Evolutionary conservation across 2,888 invertebrate genomes (phyloP), one percentile per base, ranked within the genome.

Genomic region (Orchesella flavescens): DNA sequence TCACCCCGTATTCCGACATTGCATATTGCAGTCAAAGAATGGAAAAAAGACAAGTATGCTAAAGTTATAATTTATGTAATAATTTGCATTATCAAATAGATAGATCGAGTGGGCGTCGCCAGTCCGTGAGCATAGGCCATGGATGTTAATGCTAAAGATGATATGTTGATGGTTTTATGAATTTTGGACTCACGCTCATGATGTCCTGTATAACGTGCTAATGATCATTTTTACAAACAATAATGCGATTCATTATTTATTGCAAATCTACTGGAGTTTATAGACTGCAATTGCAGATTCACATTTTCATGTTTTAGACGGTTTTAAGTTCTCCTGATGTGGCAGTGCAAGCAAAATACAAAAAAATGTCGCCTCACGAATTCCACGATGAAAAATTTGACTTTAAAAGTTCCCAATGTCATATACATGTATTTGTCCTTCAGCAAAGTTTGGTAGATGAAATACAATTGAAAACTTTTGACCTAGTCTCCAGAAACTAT

Each of bases 71-170:
- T 75, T 75, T 66, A 75, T 66, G n/a, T 19, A 17, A 53, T 63
- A 63, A 34, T 34, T 34, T 34, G 34, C 34, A 34, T 34, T 34
- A 34, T 34, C 34, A 34, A 34, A 34, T 34, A 34, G 34, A 34
- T 34, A 34, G 34, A 65, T 66, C 34, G 43, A 43, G 63, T 10
- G 57, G 77, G 77, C 61, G 68, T 46, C 44, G 49, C 46, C 43
- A 69, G 59, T 24, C 44, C 77, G 69, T 69, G 68, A 34, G 34
- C 69, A 46, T 77, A 77, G 77, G 77, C 68, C 76, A 76, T 55
- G 76, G 68, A 76, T 68, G 44, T 23, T 13, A 44, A 46, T 43
- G 59, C 34, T 43, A 43, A 43, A 9, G 24, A 15, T 3, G 24
- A 15, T 3, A 49, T 10, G 49, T 17, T 59, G 12, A 15, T 17